Base-by-base conservation (phyloP, 2,113 vertebrate genomes). In the Corythaeola cristata region DNA sequence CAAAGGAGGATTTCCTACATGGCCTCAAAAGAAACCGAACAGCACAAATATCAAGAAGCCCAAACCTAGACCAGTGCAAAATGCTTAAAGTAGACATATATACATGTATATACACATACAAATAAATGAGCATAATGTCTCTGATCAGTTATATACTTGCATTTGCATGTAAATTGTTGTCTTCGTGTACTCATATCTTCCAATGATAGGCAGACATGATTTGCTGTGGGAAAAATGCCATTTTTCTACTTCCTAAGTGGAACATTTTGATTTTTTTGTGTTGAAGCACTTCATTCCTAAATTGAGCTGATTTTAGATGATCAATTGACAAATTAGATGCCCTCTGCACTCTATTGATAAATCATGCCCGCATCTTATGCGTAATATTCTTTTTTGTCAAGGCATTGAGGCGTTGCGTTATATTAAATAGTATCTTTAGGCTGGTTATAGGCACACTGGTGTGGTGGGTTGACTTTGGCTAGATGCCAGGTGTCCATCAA, bases 381-480 rank as follows among this genome's bases (percentile, higher is more conserved):
- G 59, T 3, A 60, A 11, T 35, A 82, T 44, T 60, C 32, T 68
- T 64, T 64, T 91, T 88, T 79, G 56, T 73, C 28, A 62, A 64
- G 19, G 6, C 4, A 44, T 28, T 5, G 12, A 86, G 14, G 8
- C 5, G 0, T 39, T 81, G 4, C 0, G 3, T n/a, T 83, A 12
- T 52, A 53, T 45, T 55, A 74, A 87, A 64, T 12, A 75, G 15
- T 22, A 2, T 17, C 15, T 56, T 88, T 37, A 79, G 8, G 8
- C 11, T 62, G 4, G 2, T 35, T 58, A 5, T 50, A 83, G 22
- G 12, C 8, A 32, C 15, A 10, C 6, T 32, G 17, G 26, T 44
- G 41, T 44, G 41, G 41, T 44, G 41, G 41, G 41, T 44, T 44
- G 41, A 44, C 41, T 12, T 44, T 44, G 41, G 41, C 41, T 44